phyloP scores from a whole-genome alignment of 2,888 invertebrate species.

The Mythimna lalbum region DNA sequence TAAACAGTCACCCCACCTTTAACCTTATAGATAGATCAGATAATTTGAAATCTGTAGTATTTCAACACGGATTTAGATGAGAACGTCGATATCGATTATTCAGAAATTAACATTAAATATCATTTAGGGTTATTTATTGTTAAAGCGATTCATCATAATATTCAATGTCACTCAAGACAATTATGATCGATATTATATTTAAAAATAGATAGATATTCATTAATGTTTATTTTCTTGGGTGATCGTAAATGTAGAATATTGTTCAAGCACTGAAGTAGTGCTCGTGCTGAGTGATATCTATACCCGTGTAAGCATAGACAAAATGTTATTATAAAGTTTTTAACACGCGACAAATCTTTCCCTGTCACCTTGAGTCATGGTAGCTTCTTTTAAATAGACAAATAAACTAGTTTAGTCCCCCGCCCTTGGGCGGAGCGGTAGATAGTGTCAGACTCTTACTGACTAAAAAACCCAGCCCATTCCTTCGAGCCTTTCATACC shows the following conservation, averaged over 20 bases:
- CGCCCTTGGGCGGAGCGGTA: too few relatives aligned
- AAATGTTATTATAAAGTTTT: not conserved
- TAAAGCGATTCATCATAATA: slow-evolving; percentile 48
- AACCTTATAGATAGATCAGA: slow-evolving; percentile 24
- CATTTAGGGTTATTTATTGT: slow-evolving; percentile 49
- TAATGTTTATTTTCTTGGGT: slow-evolving; percentile 2
- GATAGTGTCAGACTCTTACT: too few relatives aligned
- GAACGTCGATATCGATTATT: slow-evolving; percentile 51
- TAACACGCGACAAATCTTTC: slow-evolving; percentile 12
- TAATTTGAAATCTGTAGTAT: slow-evolving; percentile 22
- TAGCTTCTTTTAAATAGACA: too few relatives aligned
- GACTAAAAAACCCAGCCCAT: too few relatives aligned
- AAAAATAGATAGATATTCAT: slow-evolving; percentile 24
- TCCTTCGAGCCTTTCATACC: too few relatives aligned
- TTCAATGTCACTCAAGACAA: slow-evolving; percentile 45
- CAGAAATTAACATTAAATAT: slow-evolving; percentile 53
- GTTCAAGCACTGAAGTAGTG: not conserved
- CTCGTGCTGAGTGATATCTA: too few relatives aligned
- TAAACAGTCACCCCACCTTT: slow-evolving; percentile 20
- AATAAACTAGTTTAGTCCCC: too few relatives aligned
- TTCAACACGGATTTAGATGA: slow-evolving; percentile 30
- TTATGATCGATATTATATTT: slow-evolving; percentile 33
- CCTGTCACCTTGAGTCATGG: not conserved
- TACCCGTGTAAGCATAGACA: slow-evolving; percentile 4
- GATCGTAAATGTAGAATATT: slow-evolving; percentile 1